Evolutionary conservation across 2,113 vertebrate species (phyloP).

Genomic region (Stigmatopora nigra): DNA sequence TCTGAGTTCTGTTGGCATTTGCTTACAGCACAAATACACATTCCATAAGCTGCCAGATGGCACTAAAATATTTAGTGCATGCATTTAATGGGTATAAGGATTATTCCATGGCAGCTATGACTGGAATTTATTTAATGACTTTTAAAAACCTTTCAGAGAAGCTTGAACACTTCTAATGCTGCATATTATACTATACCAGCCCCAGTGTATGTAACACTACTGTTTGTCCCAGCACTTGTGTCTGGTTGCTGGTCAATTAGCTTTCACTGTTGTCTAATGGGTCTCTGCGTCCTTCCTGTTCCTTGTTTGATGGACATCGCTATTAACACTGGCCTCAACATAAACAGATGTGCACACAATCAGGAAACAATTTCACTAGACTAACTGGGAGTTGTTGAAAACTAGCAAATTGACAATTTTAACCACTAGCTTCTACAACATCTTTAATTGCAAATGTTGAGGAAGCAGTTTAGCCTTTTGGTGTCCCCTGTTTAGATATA

Average conservation of each 20-base stretch:
- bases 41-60: not conserved
- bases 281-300: conserved; percentile 47
- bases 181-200: conserved; percentile 3
- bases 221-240: conserved; percentile 33
- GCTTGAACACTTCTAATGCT: not conserved
- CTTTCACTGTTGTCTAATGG: conserved; percentile 43
- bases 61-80: not conserved
- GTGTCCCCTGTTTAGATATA: not conserved
- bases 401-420: conserved; percentile 36
- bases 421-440: conserved; percentile 16
- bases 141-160: not conserved
- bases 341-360: conserved; percentile 28
- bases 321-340: conserved; percentile 35
- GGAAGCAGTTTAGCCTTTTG: conserved; percentile 1
- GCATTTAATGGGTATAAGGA: not conserved
- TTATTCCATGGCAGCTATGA: not conserved
- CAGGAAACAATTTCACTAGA: conserved; percentile 55
- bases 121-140: not conserved
- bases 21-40: not conserved
- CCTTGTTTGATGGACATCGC: conserved; percentile 45
- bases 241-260: conserved; percentile 50
- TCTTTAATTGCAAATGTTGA: conserved; percentile 20
- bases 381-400: conserved; percentile 38
- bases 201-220: conserved; percentile 11
- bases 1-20: not conserved